Evolutionary conservation across 2,888 invertebrate species (phyloP).

Genomic region (Aethes cnicana): DNA sequence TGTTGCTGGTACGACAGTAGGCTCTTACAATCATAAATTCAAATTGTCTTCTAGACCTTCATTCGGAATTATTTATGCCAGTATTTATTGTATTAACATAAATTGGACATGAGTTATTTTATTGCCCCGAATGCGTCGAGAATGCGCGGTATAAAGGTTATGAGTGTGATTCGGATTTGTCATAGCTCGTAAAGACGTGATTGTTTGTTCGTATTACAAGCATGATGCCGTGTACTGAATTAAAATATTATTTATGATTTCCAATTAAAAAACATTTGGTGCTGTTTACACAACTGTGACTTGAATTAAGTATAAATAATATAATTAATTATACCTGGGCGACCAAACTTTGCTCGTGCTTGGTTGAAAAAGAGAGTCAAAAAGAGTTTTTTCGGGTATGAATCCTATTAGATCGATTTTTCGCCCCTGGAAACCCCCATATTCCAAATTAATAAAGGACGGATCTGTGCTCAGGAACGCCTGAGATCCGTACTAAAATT

Average conservation of each 20-base stretch:
- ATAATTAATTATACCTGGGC: too few species aligned
- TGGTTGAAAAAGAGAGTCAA: too few species aligned
- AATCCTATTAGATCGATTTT: too few species aligned
- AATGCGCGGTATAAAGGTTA: slow-evolving; percentile 73
- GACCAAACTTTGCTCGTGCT: too few species aligned
- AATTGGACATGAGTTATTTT: slow-evolving; percentile 82
- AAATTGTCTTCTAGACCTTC: slow-evolving; percentile 72
- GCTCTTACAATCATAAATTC: slow-evolving; percentile 69
- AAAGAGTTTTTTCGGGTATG: too few species aligned
- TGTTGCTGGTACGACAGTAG: slow-evolving; percentile 51
- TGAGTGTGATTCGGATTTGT: slow-evolving; percentile 77
- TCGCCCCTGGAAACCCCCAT: too few species aligned
- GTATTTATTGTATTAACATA: slow-evolving; percentile 82
- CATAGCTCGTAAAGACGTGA: slow-evolving; percentile 74
- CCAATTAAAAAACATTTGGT: slow-evolving; percentile 2
- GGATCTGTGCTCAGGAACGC: too few species aligned
- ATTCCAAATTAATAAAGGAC: too few species aligned
- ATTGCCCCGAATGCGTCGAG: slow-evolving; percentile 71
- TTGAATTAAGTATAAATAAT: too few species aligned
- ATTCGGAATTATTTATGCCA: slow-evolving; percentile 74
- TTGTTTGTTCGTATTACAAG: slow-evolving; percentile 57
- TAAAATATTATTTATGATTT: slow-evolving; percentile 3
- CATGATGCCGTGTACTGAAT: slow-evolving; percentile 34
- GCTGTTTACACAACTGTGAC: too few species aligned
- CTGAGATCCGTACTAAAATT: too few species aligned